Evolutionary conservation across 2,113 vertebrate genomes (phyloP).

Genomic region (Rhizomys pruinosus): DNA sequence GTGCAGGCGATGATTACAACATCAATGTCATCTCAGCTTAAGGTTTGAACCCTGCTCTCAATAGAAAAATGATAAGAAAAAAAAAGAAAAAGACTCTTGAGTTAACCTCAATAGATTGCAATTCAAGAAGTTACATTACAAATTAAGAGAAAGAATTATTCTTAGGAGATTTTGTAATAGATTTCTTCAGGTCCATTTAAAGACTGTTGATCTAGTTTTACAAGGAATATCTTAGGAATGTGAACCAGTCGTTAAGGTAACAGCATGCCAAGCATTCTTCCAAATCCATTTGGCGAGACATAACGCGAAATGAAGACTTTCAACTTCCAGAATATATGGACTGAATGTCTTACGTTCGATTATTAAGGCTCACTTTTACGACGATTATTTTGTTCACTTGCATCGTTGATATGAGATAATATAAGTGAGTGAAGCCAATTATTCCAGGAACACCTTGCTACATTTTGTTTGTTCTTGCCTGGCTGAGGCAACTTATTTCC

Average conservation of each 20-base stretch:
- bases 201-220: slow-evolving; percentile 33
- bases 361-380: slow-evolving; percentile 38
- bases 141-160: slow-evolving; percentile 29
- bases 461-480: slow-evolving; percentile 43
- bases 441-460: not conserved
- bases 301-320: not conserved
- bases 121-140: slow-evolving; percentile 15
- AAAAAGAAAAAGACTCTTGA: not conserved
- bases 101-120: not conserved
- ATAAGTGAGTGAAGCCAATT: not conserved
- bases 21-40: not conserved
- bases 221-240: slow-evolving; percentile 8
- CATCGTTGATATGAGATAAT: not conserved
- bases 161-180: slow-evolving; percentile 33
- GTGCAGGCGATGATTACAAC: not conserved
- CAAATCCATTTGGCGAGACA: not conserved
- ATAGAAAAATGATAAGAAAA: too few relatives aligned
- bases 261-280: not conserved
- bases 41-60: not conserved
- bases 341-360: too few relatives aligned
- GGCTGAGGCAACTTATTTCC: slow-evolving; percentile 72
- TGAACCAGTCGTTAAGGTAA: not conserved
- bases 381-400: not conserved
- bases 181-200: slow-evolving; percentile 52
- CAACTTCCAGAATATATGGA: not conserved